phyloP scores from a whole-genome alignment of 2,797 vertebrate genomes.

The Sarcoramphus papa region DNA sequence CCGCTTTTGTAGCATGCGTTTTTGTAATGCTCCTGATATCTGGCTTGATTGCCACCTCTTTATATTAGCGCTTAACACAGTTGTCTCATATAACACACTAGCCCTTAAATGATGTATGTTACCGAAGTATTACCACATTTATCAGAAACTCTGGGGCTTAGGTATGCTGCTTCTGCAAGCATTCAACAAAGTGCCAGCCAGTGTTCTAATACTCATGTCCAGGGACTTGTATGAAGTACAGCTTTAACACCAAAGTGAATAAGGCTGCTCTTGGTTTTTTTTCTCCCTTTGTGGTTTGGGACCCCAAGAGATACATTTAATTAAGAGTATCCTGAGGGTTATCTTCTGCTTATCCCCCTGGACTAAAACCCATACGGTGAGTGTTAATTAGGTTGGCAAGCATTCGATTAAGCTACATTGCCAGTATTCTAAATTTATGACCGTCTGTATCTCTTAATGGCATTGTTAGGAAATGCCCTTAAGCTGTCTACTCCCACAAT shows the following conservation, averaged over 20 bases:
- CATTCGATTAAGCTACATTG: background rate
- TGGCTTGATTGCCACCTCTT: background rate
- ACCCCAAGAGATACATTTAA: slow-evolving; percentile 17
- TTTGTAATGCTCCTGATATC: background rate
- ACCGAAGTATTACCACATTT: background rate
- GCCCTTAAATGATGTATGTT: background rate
- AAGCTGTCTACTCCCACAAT: background rate
- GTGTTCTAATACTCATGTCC: background rate
- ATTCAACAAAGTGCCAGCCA: background rate
- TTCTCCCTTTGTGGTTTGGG: background rate
- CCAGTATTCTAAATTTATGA: background rate
- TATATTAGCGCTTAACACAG: background rate
- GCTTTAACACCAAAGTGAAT: background rate
- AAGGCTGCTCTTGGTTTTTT: background rate
- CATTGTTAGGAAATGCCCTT: background rate
- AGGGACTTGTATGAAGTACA: background rate
- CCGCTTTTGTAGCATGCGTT: background rate
- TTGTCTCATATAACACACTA: background rate
- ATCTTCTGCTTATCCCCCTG: background rate
- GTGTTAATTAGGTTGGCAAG: slow-evolving; percentile 43
- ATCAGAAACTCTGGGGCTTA: background rate
- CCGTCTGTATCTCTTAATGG: background rate
- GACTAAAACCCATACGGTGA: background rate
- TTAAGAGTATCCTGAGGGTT: slow-evolving; percentile 22
- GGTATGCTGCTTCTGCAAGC: background rate